These are phyloP conservation scores for Drosophila cracens DNA, from an alignment of 2,888 invertebrate species.

Conservation along the genomic window DNA sequence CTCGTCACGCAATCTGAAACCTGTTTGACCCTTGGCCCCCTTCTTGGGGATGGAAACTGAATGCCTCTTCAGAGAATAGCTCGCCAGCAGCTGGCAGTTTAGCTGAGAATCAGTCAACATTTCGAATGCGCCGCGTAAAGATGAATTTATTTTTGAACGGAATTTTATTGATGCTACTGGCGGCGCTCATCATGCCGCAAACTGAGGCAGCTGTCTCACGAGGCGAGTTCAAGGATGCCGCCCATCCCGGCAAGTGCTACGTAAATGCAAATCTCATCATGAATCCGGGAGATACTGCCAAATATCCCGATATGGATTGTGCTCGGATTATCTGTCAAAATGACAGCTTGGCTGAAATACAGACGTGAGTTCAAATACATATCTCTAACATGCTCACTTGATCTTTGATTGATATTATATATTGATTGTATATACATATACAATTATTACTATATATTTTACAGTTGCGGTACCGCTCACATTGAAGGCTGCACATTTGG, in stretches of 20 bases:
- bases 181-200: slow-evolving; percentile 9
- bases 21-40: slow-evolving; percentile 20
- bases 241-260: slow-evolving; percentile 69
- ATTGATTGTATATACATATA: no score
- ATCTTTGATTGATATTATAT: background rate
- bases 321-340: slow-evolving; percentile 47
- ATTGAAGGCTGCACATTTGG: slow-evolving; percentile 42
- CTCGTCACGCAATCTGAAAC: slow-evolving; percentile 19
- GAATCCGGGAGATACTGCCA: slow-evolving; percentile 30
- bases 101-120: slow-evolving; percentile 26
- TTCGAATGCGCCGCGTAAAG: slow-evolving; percentile 15
- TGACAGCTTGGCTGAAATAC: slow-evolving; percentile 44
- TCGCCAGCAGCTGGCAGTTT: slow-evolving; percentile 6
- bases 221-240: slow-evolving; percentile 45
- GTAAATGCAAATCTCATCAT: slow-evolving; percentile 44
- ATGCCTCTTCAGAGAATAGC: background rate
- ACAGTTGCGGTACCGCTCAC: slow-evolving; percentile 55
- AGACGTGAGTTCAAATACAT: slow-evolving; percentile 43
- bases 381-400: background rate
- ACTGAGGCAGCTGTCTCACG: slow-evolving; percentile 41
- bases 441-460: background rate
- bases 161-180: slow-evolving; percentile 21
- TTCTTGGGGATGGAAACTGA: background rate
- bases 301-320: slow-evolving; percentile 43
- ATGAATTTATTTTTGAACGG: slow-evolving; percentile 47